A percentile compares a stretch with the other conserved stretches of the same genome.
These are phyloP conservation scores for Aleiodes alternator DNA, from an alignment of 2,888 invertebrate genomes.

Conservation along the genomic window DNA sequence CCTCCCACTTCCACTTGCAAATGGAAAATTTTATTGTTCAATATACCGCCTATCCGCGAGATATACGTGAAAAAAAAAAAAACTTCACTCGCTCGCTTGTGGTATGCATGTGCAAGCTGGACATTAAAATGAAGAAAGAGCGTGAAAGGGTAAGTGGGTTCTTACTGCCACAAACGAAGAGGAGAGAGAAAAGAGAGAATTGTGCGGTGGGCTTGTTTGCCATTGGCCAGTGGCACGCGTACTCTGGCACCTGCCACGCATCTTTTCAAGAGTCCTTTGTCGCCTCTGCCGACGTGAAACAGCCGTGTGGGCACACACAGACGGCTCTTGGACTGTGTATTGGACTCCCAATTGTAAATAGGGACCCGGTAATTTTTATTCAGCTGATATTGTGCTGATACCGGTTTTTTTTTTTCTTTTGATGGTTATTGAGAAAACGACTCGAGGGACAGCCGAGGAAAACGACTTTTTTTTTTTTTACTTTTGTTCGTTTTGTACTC, in stretches of 20 bases:
- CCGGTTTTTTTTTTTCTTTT: background rate
- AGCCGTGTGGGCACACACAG: slow-evolving; percentile 43
- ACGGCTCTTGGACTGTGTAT: slow-evolving; percentile 24
- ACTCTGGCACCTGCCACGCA: slow-evolving; percentile 60
- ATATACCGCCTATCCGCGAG: background rate
- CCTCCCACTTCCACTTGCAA: slow-evolving; percentile 23
- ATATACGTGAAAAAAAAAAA: background rate
- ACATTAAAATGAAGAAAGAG: background rate
- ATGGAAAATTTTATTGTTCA: slow-evolving; percentile 14
- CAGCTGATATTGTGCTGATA: background rate
- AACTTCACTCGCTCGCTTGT: background rate
- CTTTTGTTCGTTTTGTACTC: no score
- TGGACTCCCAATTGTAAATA: background rate
- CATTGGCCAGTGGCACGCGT: slow-evolving; percentile 73
- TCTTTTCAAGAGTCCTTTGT: slow-evolving; percentile 62
- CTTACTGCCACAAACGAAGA: slow-evolving; percentile 1
- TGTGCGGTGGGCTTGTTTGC: slow-evolving; percentile 53
- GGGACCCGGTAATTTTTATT: background rate
- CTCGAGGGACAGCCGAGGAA: no score
- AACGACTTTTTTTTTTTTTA: no score
- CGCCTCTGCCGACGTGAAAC: slow-evolving; percentile 41
- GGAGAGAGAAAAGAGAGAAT: slow-evolving; percentile 51
- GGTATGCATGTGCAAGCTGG: slow-evolving; percentile 26
- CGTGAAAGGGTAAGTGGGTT: slow-evolving; percentile 36
- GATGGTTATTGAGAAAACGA: background rate